phyloP scores from a whole-genome alignment of 2,113 vertebrate species.

The Hystrix brachyura region DNA sequence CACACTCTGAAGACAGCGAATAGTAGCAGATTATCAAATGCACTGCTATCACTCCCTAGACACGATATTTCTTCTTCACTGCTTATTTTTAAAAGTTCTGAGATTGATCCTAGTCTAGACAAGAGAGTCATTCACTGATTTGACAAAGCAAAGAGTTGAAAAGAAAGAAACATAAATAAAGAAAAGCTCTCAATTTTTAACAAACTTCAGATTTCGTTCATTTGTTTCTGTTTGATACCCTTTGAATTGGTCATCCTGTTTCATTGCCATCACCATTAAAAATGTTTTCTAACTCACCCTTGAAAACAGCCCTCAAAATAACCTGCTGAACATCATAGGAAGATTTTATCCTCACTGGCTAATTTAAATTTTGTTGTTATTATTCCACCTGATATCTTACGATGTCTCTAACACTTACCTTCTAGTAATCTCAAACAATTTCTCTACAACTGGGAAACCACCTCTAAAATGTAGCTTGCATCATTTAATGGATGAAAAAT shows the following conservation, averaged over 20 bases:
- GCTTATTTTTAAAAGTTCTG: background rate
- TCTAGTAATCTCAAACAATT: background rate
- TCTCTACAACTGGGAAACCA: background rate
- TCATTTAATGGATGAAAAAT: background rate
- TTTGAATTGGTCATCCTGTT: background rate
- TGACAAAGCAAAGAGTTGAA: conserved; percentile 34
- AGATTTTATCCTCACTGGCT: background rate
- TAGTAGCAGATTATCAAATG: background rate
- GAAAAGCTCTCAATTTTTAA: conserved; percentile 46
- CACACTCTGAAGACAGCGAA: background rate
- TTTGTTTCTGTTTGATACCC: background rate
- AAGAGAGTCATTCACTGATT: background rate
- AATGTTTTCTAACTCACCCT: conserved; percentile 6
- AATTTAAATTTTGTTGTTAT: conserved; percentile 38
- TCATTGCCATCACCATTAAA: background rate
- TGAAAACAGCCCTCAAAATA: conserved; percentile 40
- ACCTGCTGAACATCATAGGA: background rate
- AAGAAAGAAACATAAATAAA: background rate
- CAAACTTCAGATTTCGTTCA: conserved; percentile 14
- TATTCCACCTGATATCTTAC: background rate
- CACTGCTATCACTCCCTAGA: background rate
- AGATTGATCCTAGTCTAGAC: background rate
- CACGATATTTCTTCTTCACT: background rate
- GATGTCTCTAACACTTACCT: background rate
- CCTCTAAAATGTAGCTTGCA: background rate